Conservation (phyloP, 2,797 vertebrate species). For the Gallinago stenura region DNA sequence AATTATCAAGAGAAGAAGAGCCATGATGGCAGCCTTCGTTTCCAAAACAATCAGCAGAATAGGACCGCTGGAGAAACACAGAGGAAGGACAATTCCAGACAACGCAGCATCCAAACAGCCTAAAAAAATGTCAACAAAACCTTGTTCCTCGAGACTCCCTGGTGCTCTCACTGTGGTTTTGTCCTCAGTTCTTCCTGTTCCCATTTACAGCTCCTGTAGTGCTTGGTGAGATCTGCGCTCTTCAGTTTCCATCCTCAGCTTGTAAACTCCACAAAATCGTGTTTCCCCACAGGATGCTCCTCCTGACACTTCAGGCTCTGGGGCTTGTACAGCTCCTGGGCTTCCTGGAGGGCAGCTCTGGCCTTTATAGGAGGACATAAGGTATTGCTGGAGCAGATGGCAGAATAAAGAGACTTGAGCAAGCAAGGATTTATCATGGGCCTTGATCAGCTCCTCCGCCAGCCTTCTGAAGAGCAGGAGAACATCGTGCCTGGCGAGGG, state of each 20-base stretch:
- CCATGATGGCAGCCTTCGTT: not conserved
- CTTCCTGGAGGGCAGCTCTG: slow-evolving; percentile 47
- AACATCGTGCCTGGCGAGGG: not conserved
- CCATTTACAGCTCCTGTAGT: slow-evolving; percentile 3
- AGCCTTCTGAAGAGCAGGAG: not conserved
- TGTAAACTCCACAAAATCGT: not conserved
- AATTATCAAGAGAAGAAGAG: not conserved
- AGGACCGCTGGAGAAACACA: not conserved
- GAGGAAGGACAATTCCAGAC: not conserved
- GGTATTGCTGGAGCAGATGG: slow-evolving; percentile 18
- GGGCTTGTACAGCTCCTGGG: not conserved
- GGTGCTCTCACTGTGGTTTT: not conserved
- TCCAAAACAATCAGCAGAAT: not conserved
- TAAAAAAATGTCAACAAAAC: not conserved
- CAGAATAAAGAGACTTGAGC: not conserved
- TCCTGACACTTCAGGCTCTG: not conserved
- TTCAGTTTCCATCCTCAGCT: not conserved
- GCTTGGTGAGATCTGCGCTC: fast-evolving
- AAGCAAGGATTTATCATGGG: not conserved
- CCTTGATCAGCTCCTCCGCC: not conserved
- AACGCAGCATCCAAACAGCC: not conserved
- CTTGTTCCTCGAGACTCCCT: not conserved
- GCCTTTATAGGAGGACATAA: not conserved
- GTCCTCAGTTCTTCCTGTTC: slow-evolving; percentile 50
- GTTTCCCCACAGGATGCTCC: slow-evolving; percentile 19